Base-by-base conservation (phyloP, 2,888 invertebrate genomes). In the Calephelis perditalis region DNA sequence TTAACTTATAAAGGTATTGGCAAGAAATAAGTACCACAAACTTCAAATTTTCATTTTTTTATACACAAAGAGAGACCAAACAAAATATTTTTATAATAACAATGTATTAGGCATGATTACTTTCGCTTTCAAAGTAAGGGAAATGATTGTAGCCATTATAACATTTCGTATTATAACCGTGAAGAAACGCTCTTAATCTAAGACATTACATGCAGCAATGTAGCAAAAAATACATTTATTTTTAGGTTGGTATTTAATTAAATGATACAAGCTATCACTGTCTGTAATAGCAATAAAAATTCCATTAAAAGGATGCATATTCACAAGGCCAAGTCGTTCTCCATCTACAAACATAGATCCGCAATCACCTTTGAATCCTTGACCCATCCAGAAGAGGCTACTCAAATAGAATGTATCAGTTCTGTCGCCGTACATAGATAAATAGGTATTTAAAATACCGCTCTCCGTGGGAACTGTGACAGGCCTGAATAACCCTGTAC, bases 351-450 rank as follows among this genome's bases (percentile, higher is more conserved):
- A 68, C 79, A 77, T 79, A 81, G 84, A 86, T 85, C 80, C 82
- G 81, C 87, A 84, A 82, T 88, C 86, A 81, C 86, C 82, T 77
- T 72, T 70, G 76, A 74, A 89, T 87, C 89, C 89, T 90, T 89
- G 89, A 90, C 89, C 89, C 87, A 89, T 89, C 89, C 86, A 84
- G 89, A 84, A 87, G 87, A 87, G 86, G 85, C 86, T 87, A 86
- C 86, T 86, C 81, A 74, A 78, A 72, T 81, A 79, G 81, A 85
- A 84, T 84, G 84, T 80, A 81, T 76, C 78, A 73, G 81, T 86
- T 84, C 88, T 88, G 88, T 88, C 88, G 79, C 88, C 81, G 81
- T 79, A 81, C 76, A 71, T 82, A 83, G 78, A 83, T 82, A 85
- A 83, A 84, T 88, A 89, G 86, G 88, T 86, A 90, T 88, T 86